These are phyloP conservation scores for Netta rufina DNA, from an alignment of 2,797 vertebrate species.

Conservation along the genomic window DNA sequence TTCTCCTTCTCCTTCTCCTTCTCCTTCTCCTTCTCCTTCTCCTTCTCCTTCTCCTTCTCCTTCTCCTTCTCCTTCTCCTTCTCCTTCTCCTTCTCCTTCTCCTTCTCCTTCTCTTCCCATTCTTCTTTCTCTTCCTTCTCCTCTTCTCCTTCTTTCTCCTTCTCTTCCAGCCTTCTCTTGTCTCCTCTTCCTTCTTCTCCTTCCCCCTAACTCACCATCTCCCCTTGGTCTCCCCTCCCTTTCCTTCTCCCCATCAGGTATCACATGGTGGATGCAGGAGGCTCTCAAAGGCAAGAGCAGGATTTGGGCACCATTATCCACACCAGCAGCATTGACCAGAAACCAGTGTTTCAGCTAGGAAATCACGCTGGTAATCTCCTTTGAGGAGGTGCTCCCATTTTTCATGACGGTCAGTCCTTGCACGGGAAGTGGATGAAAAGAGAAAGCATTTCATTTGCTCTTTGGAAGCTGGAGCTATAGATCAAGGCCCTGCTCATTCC, in stretches of 20 bases:
- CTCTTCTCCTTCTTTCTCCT: no score
- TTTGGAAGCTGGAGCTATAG: constrained; percentile 27
- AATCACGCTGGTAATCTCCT: background rate
- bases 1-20: rapidly evolving
- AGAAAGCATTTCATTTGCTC: constrained; percentile 58
- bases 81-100: no score
- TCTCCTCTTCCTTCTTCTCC: background rate
- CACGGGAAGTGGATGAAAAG: constrained; percentile 28
- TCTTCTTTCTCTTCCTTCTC: no score
- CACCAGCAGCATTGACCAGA: background rate
- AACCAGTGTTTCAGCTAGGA: background rate
- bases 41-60: rapidly evolving
- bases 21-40: background rate
- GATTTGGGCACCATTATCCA: background rate
- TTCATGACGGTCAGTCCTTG: constrained; percentile 1
- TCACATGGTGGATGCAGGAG: background rate
- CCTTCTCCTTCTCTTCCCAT: background rate
- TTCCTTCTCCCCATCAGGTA: background rate
- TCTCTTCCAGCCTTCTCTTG: no score
- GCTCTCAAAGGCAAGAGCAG: background rate
- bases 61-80: no score
- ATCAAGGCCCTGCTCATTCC: constrained; percentile 55
- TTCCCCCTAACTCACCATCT: background rate
- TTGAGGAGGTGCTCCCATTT: background rate
- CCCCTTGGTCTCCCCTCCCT: background rate